Conservation (phyloP, 2,888 invertebrate genomes). For the Lordiphosa andalusiaca region DNA sequence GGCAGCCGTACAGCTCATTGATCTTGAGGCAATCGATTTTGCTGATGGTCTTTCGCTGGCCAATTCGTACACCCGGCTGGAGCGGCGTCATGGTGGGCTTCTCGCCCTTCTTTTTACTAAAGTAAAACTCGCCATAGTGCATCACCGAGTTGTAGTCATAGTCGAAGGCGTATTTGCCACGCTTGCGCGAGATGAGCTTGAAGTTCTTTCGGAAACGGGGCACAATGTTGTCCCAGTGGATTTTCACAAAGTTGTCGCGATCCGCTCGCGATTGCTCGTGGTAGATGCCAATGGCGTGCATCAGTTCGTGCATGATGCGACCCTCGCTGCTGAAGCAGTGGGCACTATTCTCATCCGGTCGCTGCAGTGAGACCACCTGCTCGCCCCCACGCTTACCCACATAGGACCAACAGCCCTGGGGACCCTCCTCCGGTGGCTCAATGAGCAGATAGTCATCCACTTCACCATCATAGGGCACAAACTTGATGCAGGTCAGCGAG, state of each 20-base stretch:
- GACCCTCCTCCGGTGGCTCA: conserved; percentile 84
- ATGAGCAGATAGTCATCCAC: conserved; percentile 84
- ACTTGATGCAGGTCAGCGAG: conserved; percentile 84
- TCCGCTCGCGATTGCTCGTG: conserved; percentile 90
- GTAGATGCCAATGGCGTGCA: conserved; percentile 90
- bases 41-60: conserved; percentile 84
- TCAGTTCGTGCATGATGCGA: conserved; percentile 89
- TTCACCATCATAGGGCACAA: conserved; percentile 85
- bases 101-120: conserved; percentile 83
- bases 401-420: conserved; percentile 88
- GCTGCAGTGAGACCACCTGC: conserved; percentile 86
- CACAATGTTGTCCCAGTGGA: conserved; percentile 84
- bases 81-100: conserved; percentile 84
- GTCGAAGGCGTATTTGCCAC: conserved; percentile 85
- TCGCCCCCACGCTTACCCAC: conserved; percentile 88
- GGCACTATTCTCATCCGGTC: conserved; percentile 83
- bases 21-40: conserved; percentile 86
- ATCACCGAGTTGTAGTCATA: conserved; percentile 90
- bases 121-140: conserved; percentile 87
- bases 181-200: conserved; percentile 84
- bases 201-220: conserved; percentile 84
- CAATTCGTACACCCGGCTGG: conserved; percentile 82
- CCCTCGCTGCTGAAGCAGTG: conserved; percentile 86
- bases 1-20: conserved; percentile 85
- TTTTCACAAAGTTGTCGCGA: conserved; percentile 83